These are phyloP conservation scores for Pseudococcus viburni DNA, from an alignment of 2,888 invertebrate species.

Conservation along the genomic window DNA sequence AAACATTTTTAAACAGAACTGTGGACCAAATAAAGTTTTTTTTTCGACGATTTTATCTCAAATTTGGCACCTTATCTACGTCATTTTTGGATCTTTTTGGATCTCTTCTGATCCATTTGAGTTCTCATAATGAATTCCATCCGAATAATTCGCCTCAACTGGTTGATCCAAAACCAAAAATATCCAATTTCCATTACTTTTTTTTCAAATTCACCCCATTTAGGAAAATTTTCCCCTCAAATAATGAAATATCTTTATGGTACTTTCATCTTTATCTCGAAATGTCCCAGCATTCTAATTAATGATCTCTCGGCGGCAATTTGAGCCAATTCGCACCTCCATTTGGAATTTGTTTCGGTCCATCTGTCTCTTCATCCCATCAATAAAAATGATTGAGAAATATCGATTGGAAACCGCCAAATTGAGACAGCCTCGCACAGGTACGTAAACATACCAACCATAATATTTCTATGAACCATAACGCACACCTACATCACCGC, in stretches of 20 bases:
- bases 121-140: too few relatives aligned
- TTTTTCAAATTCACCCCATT: background rate
- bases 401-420: conserved; percentile 34
- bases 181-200: too few relatives aligned
- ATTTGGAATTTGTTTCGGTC: background rate
- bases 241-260: background rate
- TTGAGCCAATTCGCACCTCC: background rate
- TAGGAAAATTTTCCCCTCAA: background rate
- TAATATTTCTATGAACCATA: conserved; percentile 17
- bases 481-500: conserved; percentile 43
- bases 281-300: background rate
- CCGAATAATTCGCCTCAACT: background rate
- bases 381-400: background rate
- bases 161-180: background rate
- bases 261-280: background rate
- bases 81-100: too few relatives aligned
- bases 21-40: too few relatives aligned
- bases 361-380: background rate
- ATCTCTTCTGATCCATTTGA: too few relatives aligned
- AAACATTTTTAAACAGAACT: too few relatives aligned
- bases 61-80: too few relatives aligned
- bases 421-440: background rate
- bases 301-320: background rate
- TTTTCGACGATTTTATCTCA: too few relatives aligned
- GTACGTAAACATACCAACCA: conserved; percentile 35